These are phyloP conservation scores for Engraulis encrasicolus DNA, from an alignment of 2,113 vertebrate genomes.

Conservation along the genomic window DNA sequence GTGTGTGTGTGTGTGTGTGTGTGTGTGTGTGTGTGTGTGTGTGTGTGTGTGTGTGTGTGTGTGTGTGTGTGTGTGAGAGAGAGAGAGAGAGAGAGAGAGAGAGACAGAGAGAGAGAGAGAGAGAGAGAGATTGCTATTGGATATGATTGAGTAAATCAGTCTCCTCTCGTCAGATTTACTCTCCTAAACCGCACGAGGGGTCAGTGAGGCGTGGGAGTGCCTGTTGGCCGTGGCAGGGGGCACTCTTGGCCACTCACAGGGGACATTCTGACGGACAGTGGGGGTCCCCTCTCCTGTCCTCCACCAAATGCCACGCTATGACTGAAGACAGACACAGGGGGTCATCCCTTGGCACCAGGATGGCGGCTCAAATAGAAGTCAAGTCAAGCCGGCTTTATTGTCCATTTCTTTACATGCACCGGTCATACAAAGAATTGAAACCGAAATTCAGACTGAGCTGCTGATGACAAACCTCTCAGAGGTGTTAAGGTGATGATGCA, in stretches of 20 bases:
- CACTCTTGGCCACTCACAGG: constrained; percentile 50
- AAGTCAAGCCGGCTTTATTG: neutral
- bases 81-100: neutral
- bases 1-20: too few species aligned
- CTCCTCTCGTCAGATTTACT: constrained; percentile 53
- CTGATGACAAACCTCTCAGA: neutral
- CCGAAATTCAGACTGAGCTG: neutral
- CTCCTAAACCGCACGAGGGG: constrained; percentile 32
- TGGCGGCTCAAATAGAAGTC: too few species aligned
- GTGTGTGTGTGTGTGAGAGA: too few species aligned
- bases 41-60: too few species aligned
- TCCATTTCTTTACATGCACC: too few species aligned
- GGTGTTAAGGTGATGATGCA: too few species aligned
- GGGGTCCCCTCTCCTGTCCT: too few species aligned
- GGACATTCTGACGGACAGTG: constrained; percentile 55
- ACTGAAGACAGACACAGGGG: constrained; percentile 34
- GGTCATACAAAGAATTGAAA: too few species aligned
- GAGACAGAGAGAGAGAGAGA: neutral
- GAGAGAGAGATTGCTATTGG: constrained; percentile 25
- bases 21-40: too few species aligned
- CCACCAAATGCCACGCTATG: constrained; percentile 26
- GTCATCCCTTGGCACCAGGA: constrained; percentile 32
- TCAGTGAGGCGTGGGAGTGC: constrained; percentile 33
- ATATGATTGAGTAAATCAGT: neutral
- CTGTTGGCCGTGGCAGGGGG: constrained; percentile 28